These are phyloP conservation scores for Procavia capensis DNA, from an alignment of 2,113 vertebrate genomes.

Conservation along the genomic window DNA sequence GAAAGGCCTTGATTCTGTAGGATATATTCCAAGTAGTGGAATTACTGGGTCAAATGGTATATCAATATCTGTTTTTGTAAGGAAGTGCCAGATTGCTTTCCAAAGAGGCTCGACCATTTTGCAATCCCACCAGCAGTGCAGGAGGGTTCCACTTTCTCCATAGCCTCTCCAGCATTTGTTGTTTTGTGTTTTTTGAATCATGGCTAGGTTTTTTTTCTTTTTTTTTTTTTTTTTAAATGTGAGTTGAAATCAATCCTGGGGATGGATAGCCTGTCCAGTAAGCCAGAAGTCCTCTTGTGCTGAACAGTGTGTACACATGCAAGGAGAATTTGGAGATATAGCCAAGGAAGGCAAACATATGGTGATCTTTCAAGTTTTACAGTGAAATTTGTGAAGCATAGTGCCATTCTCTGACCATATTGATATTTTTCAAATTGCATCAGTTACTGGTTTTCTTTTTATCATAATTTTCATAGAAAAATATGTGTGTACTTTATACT, in stretches of 20 bases:
- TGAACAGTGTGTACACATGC: background rate
- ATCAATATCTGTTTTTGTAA: too few relatives aligned
- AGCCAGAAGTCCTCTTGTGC: background rate
- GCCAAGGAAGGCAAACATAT: conserved; percentile 39
- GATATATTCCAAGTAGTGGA: too few relatives aligned
- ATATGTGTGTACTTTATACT: background rate
- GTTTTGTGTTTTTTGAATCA: too few relatives aligned
- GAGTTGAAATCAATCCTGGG: background rate
- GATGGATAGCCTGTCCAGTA: background rate
- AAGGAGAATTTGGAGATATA: background rate
- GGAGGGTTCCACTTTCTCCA: too few relatives aligned
- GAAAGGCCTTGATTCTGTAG: too few relatives aligned
- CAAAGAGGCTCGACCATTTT: too few relatives aligned
- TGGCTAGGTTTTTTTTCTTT: too few relatives aligned
- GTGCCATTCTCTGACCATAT: conserved; percentile 35
- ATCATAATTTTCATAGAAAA: conserved; percentile 69
- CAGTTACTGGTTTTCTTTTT: conserved; percentile 62
- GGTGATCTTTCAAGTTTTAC: conserved; percentile 63
- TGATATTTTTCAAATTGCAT: conserved; percentile 63
- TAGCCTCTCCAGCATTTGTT: too few relatives aligned
- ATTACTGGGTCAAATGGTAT: too few relatives aligned
- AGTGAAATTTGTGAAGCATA: conserved; percentile 43
- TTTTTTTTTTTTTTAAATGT: too few relatives aligned
- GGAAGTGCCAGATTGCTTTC: too few relatives aligned
- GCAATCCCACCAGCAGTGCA: too few relatives aligned